Percentiles rank a stretch among this genome's conserved stretches.
Conservation (phyloP, 2,888 invertebrate species). For the Muschampia plurimacula region DNA sequence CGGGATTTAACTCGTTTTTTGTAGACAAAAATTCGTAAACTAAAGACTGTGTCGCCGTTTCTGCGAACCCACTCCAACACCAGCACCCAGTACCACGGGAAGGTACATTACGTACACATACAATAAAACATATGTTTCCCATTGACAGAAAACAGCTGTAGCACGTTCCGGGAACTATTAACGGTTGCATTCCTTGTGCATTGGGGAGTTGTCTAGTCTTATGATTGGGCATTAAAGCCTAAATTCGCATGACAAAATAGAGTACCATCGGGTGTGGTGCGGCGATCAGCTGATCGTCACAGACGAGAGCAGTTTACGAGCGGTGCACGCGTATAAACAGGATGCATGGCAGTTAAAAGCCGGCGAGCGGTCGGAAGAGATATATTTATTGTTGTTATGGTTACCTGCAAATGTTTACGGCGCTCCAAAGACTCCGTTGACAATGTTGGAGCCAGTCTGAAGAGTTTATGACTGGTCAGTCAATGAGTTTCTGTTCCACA, state of each 20-base stretch:
- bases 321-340: conserved; percentile 48
- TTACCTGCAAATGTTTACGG: conserved; percentile 41
- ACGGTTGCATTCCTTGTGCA: conserved; percentile 42
- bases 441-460: conserved; percentile 12
- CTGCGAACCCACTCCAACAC: conserved; percentile 43
- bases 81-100: conserved; percentile 12
- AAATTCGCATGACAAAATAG: conserved; percentile 7
- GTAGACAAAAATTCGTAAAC: conserved; percentile 39
- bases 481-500: conserved; percentile 12
- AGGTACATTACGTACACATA: conserved; percentile 41
- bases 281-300: conserved; percentile 52
- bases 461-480: conserved; percentile 20
- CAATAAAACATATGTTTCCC: conserved; percentile 55
- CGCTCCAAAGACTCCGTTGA: conserved; percentile 12
- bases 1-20: conserved; percentile 31
- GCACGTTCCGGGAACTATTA: conserved; percentile 50
- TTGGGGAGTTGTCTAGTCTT: not conserved
- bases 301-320: conserved; percentile 39
- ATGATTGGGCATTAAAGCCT: conserved; percentile 19
- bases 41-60: conserved; percentile 45
- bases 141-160: conserved; percentile 64
- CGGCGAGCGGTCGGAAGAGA: conserved; percentile 27
- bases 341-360: conserved; percentile 43
- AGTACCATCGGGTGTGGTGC: not conserved
- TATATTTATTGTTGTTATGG: conserved; percentile 37